Evolutionary conservation across 2,888 invertebrate genomes (phyloP).

Genomic region (Clunio marinus): DNA sequence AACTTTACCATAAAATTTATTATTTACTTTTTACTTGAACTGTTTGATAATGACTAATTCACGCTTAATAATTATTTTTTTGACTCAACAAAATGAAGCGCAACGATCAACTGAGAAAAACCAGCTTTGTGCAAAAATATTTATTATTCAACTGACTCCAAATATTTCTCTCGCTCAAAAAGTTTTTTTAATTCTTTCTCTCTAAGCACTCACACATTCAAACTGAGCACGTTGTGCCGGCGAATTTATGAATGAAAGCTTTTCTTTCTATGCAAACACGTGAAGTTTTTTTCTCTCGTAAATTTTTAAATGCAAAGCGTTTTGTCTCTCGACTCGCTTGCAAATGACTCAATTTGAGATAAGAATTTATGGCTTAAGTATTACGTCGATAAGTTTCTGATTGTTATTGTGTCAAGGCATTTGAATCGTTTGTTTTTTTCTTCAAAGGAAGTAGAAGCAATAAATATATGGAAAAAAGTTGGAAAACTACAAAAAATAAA

Average conservation of each 20-base stretch:
- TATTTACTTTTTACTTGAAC: no score
- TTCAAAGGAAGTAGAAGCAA: no score
- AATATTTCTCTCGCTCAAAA: neutral
- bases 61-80: no score
- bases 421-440: no score
- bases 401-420: conserved; percentile 1
- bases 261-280: neutral
- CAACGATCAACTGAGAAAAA: conserved; percentile 4
- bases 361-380: neutral
- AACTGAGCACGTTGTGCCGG: neutral
- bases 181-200: neutral
- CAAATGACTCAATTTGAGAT: neutral
- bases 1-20: no score
- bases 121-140: neutral
- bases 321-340: neutral
- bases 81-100: no score
- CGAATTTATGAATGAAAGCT: conserved; percentile 19
- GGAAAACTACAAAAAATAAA: no score
- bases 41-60: no score
- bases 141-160: neutral
- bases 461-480: no score
- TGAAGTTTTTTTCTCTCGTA: neutral
- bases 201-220: neutral
- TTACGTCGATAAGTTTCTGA: neutral
- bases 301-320: neutral